These are phyloP conservation scores for Oikopleura albicans DNA, from an alignment of 23 tunicate species.

Conservation along the genomic window DNA sequence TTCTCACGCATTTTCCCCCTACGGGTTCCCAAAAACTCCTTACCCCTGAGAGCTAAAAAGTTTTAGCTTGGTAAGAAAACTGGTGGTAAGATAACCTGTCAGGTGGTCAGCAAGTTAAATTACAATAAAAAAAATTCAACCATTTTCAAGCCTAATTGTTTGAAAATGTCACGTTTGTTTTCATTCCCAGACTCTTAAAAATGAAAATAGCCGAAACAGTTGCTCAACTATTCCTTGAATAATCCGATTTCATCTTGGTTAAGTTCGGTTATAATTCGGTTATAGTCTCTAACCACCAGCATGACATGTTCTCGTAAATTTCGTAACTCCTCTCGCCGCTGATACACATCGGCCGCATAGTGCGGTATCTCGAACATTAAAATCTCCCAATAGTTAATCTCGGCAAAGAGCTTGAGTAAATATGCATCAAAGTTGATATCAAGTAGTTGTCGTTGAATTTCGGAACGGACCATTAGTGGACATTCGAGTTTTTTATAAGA, in stretches of 20 bases:
- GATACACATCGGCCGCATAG: slow-evolving; percentile 66
- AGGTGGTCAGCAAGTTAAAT: too few species aligned
- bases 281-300: slow-evolving; percentile 84
- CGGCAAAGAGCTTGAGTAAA: slow-evolving; percentile 61
- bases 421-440: slow-evolving; percentile 88
- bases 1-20: too few species aligned
- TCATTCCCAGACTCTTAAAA: too few species aligned
- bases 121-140: too few species aligned
- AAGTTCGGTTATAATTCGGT: slow-evolving; percentile 53
- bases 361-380: slow-evolving; percentile 93
- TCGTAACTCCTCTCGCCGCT: slow-evolving; percentile 53
- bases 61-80: too few species aligned
- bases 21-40: too few species aligned
- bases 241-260: slow-evolving; percentile 55
- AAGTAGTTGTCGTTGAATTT: slow-evolving; percentile 58
- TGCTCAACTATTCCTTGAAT: too few species aligned
- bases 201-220: too few species aligned
- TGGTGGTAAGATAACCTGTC: too few species aligned
- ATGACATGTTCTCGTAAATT: slow-evolving; percentile 65
- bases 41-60: too few species aligned
- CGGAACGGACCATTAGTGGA: slow-evolving; percentile 73
- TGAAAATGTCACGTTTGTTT: too few species aligned
- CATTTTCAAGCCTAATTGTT: too few species aligned
- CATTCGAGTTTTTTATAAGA: slow-evolving; percentile 49
- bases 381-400: slow-evolving; percentile 82